These are phyloP conservation scores for Pammene fasciana DNA, from an alignment of 2,888 invertebrate genomes.

Conservation along the genomic window DNA sequence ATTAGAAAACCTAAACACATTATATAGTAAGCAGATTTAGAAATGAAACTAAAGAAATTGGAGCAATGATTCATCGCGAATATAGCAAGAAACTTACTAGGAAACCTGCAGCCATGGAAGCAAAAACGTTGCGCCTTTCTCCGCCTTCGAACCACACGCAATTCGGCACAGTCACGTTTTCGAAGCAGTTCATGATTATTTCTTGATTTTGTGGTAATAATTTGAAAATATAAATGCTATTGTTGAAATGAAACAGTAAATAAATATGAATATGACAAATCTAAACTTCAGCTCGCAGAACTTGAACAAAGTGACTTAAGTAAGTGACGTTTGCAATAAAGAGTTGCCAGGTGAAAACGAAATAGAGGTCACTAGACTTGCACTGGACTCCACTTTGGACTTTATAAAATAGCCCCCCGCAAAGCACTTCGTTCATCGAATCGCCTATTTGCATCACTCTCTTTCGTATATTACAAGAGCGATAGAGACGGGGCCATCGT, in stretches of 20 bases:
- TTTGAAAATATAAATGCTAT: conserved; percentile 18
- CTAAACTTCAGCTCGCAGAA: conserved; percentile 27
- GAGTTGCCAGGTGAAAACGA: conserved; percentile 13
- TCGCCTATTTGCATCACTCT: too few species aligned
- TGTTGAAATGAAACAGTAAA: conserved; percentile 37
- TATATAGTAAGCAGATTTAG: background rate
- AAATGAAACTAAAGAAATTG: background rate
- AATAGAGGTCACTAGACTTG: too few species aligned
- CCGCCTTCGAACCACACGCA: conserved; percentile 94
- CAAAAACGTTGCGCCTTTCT: conserved; percentile 92
- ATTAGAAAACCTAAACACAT: background rate
- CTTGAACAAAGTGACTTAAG: background rate
- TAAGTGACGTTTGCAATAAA: conserved; percentile 14
- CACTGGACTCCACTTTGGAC: too few species aligned
- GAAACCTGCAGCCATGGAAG: conserved; percentile 92
- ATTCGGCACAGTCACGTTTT: conserved; percentile 88
- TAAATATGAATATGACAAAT: conserved; percentile 43
- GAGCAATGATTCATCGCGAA: conserved; percentile 42
- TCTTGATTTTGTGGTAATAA: conserved; percentile 25
- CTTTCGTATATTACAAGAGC: too few species aligned
- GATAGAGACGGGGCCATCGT: too few species aligned
- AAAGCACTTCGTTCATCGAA: too few species aligned
- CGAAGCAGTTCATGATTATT: conserved; percentile 85
- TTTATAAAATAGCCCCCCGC: too few species aligned
- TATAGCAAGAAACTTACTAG: conserved; percentile 84